Evolutionary conservation across 2,797 vertebrate genomes (phyloP).

Genomic region (Gymnoscopelus microlampas): DNA sequence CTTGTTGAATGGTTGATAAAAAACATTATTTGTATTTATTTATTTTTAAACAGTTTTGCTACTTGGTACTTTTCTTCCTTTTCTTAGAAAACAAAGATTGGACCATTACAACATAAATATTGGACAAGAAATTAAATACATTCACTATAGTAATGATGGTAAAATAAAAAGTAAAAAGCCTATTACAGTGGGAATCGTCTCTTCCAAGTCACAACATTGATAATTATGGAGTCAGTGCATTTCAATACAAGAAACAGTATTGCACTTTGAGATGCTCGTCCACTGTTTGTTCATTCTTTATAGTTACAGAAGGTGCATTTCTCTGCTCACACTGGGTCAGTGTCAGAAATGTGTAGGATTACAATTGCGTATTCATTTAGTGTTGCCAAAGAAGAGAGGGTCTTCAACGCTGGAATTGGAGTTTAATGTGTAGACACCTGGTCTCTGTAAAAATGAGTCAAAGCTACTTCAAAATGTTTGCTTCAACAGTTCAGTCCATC

Average conservation of each 20-base stretch:
- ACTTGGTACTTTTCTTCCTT: slow-evolving; percentile 72
- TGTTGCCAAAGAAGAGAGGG: slow-evolving; percentile 75
- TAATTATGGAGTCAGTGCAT: slow-evolving; percentile 88
- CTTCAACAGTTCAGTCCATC: slow-evolving; percentile 88
- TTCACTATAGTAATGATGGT: slow-evolving; percentile 91
- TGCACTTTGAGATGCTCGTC: slow-evolving; percentile 87
- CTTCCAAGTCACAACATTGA: slow-evolving; percentile 84
- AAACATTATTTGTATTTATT: slow-evolving; percentile 87
- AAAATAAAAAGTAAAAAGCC: slow-evolving; percentile 80
- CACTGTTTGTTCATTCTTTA: slow-evolving; percentile 72
- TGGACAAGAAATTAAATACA: slow-evolving; percentile 94
- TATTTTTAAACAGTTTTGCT: slow-evolving; percentile 87
- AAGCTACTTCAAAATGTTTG: slow-evolving; percentile 60
- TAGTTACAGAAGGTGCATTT: slow-evolving; percentile 80
- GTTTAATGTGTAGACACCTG: slow-evolving; percentile 38
- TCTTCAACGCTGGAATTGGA: slow-evolving; percentile 11
- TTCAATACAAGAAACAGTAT: slow-evolving; percentile 86
- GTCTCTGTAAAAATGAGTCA: background rate
- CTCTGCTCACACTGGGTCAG: slow-evolving; percentile 80
- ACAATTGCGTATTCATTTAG: slow-evolving; percentile 70
- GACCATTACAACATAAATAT: slow-evolving; percentile 93
- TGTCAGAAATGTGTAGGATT: slow-evolving; percentile 34
- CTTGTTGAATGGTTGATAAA: slow-evolving; percentile 87
- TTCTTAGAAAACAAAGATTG: slow-evolving; percentile 92
- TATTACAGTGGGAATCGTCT: slow-evolving; percentile 86